These are phyloP conservation scores for Scyliorhinus canicula DNA, from an alignment of 2,797 vertebrate genomes.

Conservation along the genomic window DNA sequence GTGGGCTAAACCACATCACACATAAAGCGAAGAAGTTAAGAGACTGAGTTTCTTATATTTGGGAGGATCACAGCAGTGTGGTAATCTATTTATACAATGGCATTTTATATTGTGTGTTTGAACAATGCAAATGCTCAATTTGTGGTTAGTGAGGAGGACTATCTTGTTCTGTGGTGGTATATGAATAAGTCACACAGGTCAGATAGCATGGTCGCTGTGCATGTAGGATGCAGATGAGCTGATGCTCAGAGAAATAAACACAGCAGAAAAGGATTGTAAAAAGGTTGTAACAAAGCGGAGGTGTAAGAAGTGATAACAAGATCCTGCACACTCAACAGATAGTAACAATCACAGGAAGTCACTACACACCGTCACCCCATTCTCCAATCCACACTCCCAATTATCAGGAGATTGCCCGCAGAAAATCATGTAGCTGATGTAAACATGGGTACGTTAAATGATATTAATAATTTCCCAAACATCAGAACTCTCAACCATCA, in stretches of 20 bases:
- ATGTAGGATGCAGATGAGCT: background rate
- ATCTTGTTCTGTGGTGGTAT: background rate
- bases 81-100: slow-evolving; percentile 23
- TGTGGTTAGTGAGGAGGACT: background rate
- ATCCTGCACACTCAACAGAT: background rate
- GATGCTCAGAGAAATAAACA: background rate
- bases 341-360: background rate
- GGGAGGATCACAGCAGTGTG: slow-evolving; percentile 13
- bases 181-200: background rate
- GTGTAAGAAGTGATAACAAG: background rate
- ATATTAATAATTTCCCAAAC: background rate
- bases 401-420: background rate
- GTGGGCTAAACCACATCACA: slow-evolving; percentile 14
- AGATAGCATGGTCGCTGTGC: background rate
- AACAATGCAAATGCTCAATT: background rate
- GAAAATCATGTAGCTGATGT: background rate
- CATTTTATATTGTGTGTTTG: background rate
- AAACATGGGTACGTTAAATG: background rate
- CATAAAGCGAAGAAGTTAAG: background rate
- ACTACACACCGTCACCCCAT: background rate
- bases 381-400: background rate
- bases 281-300: background rate
- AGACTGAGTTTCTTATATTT: background rate
- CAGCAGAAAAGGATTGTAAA: background rate
- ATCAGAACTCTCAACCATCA: background rate